phyloP scores from a whole-genome alignment of 2,888 invertebrate species.

The Eilema depressum region DNA sequence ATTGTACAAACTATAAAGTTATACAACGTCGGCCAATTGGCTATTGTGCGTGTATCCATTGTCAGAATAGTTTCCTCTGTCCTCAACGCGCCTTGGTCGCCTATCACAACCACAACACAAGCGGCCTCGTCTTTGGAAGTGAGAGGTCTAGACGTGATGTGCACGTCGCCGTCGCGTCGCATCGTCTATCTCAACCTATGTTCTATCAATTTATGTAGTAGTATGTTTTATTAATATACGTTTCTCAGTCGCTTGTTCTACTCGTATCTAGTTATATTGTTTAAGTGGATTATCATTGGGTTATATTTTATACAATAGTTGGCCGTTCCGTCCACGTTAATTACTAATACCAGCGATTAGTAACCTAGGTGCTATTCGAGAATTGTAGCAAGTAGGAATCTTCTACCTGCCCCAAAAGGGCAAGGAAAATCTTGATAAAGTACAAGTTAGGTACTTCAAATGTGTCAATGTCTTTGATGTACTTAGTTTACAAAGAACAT shows the following conservation, averaged over 20 bases:
- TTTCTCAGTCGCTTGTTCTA: background rate
- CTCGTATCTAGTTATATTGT: background rate
- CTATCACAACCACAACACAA: constrained; percentile 3
- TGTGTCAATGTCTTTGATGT: background rate
- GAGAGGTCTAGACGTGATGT: constrained; percentile 5
- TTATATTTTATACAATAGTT: background rate
- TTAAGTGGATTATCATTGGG: background rate
- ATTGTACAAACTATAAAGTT: background rate
- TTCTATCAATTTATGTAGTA: constrained; percentile 16
- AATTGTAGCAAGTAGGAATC: too few species aligned
- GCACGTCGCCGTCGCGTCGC: background rate
- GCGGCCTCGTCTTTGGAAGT: constrained; percentile 10
- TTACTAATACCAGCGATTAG: too few species aligned
- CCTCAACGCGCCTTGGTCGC: constrained; percentile 5
- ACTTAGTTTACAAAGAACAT: background rate
- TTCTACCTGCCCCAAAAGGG: too few species aligned
- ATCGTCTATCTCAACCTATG: constrained; percentile 6
- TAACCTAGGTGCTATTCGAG: too few species aligned
- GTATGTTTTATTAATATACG: constrained; percentile 10
- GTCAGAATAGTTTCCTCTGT: background rate
- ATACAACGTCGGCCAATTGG: background rate
- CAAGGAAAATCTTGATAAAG: background rate
- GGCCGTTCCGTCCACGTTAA: too few species aligned
- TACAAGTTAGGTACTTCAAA: background rate
- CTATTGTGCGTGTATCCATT: constrained; percentile 6